Percentiles rank a stretch among this genome's conserved stretches.
Conservation (phyloP, 2,113 vertebrate species). For the Cyrtonyx montezumae region DNA sequence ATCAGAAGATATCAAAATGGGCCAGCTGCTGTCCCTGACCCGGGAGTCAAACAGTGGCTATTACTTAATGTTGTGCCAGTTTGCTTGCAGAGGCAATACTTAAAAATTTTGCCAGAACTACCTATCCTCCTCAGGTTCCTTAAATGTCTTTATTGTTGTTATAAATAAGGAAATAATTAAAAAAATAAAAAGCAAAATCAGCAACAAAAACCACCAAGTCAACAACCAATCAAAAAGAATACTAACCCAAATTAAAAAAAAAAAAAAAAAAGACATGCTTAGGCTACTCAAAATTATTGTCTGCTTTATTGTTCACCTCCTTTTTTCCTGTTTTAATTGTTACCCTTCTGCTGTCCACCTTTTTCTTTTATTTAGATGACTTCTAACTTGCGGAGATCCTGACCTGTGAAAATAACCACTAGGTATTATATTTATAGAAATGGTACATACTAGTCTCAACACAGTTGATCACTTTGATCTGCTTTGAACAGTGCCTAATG, state of each 20-base stretch:
- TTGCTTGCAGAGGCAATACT: not conserved
- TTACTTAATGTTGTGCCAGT: not conserved
- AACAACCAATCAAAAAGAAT: not conserved
- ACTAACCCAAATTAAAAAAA: not conserved
- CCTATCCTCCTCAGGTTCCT: not conserved
- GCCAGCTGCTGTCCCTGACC: not conserved
- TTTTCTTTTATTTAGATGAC: not conserved
- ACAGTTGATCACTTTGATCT: not conserved
- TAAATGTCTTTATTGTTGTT: not conserved
- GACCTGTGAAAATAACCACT: not conserved
- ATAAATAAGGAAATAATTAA: not conserved
- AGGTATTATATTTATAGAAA: not conserved
- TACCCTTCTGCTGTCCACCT: not conserved
- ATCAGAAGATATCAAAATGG: not conserved
- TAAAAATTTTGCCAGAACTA: not conserved
- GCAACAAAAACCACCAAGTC: no score
- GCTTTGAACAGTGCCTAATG: not conserved
- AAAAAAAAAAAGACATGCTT: not conserved
- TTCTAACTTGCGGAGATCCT: accelerated
- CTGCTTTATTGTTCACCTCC: not conserved
- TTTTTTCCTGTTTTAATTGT: not conserved
- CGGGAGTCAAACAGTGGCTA: not conserved
- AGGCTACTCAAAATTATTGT: not conserved
- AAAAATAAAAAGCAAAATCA: not conserved
- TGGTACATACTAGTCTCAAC: not conserved